Percentiles rank a stretch among this genome's conserved stretches.
Evolutionary conservation across 2,113 vertebrate genomes (phyloP).

Genomic region (Aphyosemion australe): DNA sequence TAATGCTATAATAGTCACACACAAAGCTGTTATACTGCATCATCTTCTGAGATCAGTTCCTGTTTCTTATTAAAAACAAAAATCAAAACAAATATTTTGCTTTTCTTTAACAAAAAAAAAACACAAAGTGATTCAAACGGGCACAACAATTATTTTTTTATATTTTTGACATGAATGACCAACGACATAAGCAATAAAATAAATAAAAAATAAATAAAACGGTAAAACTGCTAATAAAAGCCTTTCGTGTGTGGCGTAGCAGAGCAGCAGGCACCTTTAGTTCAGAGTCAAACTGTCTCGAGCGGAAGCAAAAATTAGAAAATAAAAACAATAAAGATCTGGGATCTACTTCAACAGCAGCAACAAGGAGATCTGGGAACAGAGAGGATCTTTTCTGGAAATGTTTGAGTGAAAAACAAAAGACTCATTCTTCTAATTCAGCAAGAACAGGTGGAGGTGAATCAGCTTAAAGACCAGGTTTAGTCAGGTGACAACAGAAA

Average conservation of each 20-base stretch:
- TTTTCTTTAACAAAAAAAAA: slow-evolving; percentile 8
- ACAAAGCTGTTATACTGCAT: no score
- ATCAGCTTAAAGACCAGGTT: neutral
- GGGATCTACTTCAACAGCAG: neutral
- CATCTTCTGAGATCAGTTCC: no score
- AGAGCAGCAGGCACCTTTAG: slow-evolving; percentile 9
- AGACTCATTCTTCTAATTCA: neutral
- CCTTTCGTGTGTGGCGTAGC: slow-evolving; percentile 17
- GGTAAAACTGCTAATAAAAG: slow-evolving; percentile 29
- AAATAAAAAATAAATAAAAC: slow-evolving; percentile 75
- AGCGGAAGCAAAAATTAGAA: neutral
- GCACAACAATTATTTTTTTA: slow-evolving; percentile 6
- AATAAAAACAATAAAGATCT: neutral
- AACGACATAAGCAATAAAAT: slow-evolving; percentile 52
- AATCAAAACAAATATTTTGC: neutral
- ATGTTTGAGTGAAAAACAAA: slow-evolving; percentile 1
- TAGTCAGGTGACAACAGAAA: slow-evolving; percentile 1
- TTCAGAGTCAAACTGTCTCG: slow-evolving; percentile 1
- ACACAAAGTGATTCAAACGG: slow-evolving; percentile 7
- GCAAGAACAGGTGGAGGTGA: neutral
- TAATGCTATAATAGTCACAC: no score
- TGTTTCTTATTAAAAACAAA: neutral
- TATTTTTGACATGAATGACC: slow-evolving; percentile 20
- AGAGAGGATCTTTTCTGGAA: neutral
- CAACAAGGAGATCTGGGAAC: slow-evolving; percentile 1